phyloP scores from a whole-genome alignment of 2,888 invertebrate genomes.

The Entomobrya multifasciata region DNA sequence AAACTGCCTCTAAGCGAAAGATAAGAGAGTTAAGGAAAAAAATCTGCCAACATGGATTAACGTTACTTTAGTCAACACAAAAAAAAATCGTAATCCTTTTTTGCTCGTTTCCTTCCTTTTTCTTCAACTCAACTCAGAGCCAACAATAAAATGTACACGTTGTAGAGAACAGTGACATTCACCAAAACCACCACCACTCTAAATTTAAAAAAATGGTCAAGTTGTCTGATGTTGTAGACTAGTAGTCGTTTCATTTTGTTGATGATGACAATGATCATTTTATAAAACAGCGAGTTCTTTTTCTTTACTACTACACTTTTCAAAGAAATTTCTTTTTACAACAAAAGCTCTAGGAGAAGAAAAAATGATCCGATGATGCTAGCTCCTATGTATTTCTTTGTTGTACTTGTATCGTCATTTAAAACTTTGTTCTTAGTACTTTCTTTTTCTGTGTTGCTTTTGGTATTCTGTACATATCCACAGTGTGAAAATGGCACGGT shows the following conservation, averaged over 20 bases:
- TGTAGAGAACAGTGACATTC: too few relatives aligned
- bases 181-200: background rate
- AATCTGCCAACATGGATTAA: slow-evolving; percentile 48
- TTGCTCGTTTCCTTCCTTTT: background rate
- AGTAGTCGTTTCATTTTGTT: background rate
- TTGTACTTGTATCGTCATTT: background rate
- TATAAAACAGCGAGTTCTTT: background rate
- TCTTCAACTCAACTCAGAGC: background rate
- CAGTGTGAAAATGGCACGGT: background rate
- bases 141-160: too few relatives aligned
- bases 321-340: slow-evolving; percentile 13
- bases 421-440: background rate
- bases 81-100: slow-evolving; percentile 9
- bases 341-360: background rate
- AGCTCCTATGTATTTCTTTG: background rate
- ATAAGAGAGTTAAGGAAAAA: slow-evolving; percentile 10
- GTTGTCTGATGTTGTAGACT: too few relatives aligned
- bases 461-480: slow-evolving; percentile 3
- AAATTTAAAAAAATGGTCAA: background rate
- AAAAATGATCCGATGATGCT: slow-evolving; percentile 2
- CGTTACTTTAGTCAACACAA: slow-evolving; percentile 21
- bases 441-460: background rate
- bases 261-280: background rate
- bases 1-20: background rate
- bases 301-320: background rate